Evolutionary conservation across 1,140 invertebrate species (phyloP).

Genomic region (Mamestra configurata): DNA sequence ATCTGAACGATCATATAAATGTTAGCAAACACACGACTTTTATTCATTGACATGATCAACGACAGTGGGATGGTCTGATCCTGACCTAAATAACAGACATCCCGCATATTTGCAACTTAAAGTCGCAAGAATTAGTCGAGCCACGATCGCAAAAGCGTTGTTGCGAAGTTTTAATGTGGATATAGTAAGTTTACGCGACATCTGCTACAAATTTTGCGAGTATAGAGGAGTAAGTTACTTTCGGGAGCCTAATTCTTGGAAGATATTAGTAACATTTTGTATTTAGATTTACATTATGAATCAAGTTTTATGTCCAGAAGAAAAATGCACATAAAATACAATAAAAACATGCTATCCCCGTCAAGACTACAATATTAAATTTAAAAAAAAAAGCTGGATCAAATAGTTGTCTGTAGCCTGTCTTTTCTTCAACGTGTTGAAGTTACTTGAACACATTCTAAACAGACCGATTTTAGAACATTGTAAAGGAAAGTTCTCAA

Average conservation of each 20-base stretch:
- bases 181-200: conserved; percentile 18
- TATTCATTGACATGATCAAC: not conserved
- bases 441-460: not conserved
- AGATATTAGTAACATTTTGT: not conserved
- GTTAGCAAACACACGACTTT: not conserved
- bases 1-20: conserved; percentile 8
- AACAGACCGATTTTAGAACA: not conserved
- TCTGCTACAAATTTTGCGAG: not conserved
- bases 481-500: conserved; percentile 11
- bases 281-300: not conserved
- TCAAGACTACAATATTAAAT: too few relatives aligned
- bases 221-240: not conserved
- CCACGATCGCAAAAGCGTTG: not conserved
- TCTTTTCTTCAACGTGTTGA: not conserved
- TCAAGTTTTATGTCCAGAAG: not conserved
- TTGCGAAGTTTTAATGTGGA: conserved; percentile 30
- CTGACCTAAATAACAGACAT: conserved; percentile 30
- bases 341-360: not conserved
- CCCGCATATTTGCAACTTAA: not conserved
- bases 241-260: not conserved
- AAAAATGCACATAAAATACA: not conserved
- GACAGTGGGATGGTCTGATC: conserved; percentile 12
- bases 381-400: too few relatives aligned
- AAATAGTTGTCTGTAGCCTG: not conserved
- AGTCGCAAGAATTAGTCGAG: conserved; percentile 28